Base-by-base conservation (phyloP, 2,113 vertebrate species). In the Himantopus leucocephalus region DNA sequence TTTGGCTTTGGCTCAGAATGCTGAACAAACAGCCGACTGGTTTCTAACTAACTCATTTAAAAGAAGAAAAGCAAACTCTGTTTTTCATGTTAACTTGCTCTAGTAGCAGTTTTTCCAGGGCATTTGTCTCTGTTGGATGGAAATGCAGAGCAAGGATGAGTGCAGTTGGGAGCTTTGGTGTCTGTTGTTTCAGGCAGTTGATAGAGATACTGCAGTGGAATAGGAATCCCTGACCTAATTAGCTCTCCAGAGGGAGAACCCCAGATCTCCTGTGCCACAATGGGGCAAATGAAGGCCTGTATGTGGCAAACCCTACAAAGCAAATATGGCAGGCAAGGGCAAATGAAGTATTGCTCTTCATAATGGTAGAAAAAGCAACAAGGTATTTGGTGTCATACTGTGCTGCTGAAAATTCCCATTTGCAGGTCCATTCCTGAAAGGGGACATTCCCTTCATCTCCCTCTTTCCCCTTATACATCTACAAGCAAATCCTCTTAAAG, bases 31-130 rank as follows among this genome's bases (percentile, higher is more conserved):
- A 91, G 58, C 56, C 23, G 34, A 58, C 59, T 96, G 50, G 41
- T 91, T 96, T 94, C 78, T 87, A 91, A 94, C 55, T 87, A 68
- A 94, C 30, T 78, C 35, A 64, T 90, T 81, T 74, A 74, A 90
- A 84, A 78, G 53, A 82, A 90, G 59, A 85, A 94, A 70, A 92
- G 15, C 24, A 79, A 88, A 77, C 39, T 62, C 63, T 32, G 7
- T 55, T 78, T 93, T 77, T 88, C 77, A 64, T 48, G 45, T 68
- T 78, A 68, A 39, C 50, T 84, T 86, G 18, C 26, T 90, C 64
- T 78, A 50, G 60, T 68, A 84, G 64, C 34, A n/a, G 3, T 88
- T 94, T 75, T 73, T 66, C 47, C 45, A 53, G 80, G 45, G 27
- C 5, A 15, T 87, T 93, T 75, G 14, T 82, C 32, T 82, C 35